Conservation (phyloP, 2,888 invertebrate species). For the Drosophila lutescens region DNA sequence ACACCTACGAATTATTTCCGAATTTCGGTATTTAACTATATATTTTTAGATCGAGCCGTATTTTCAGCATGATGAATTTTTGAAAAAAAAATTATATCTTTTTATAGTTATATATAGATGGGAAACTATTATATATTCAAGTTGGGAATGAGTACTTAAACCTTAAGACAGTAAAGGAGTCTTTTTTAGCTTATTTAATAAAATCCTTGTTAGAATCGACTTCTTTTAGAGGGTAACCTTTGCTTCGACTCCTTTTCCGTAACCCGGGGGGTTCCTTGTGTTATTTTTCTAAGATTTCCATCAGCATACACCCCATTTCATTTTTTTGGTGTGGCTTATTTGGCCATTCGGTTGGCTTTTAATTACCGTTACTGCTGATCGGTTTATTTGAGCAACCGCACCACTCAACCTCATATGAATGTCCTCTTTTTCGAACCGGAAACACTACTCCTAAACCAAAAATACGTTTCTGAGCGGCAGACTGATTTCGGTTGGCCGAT, state of each 20-base stretch:
- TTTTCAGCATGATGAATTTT: neutral
- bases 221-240: neutral
- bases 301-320: conserved; percentile 25
- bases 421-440: neutral
- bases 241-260: neutral
- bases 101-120: no score
- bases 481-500: conserved; percentile 45
- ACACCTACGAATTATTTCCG: neutral
- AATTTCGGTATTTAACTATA: neutral
- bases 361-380: conserved; percentile 75
- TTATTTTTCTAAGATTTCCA: conserved; percentile 52
- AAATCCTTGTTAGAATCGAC: no score
- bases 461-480: neutral
- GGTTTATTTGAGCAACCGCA: conserved; percentile 66
- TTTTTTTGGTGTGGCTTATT: conserved; percentile 62
- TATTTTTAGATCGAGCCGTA: neutral
- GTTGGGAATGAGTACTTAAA: no score
- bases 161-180: no score
- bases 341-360: conserved; percentile 77
- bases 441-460: neutral
- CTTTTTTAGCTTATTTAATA: no score
- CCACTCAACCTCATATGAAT: conserved; percentile 3
- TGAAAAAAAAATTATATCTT: no score
- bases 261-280: neutral
- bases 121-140: no score